Conservation (phyloP, 2,797 vertebrate species). For the Sparidentex hasta region DNA sequence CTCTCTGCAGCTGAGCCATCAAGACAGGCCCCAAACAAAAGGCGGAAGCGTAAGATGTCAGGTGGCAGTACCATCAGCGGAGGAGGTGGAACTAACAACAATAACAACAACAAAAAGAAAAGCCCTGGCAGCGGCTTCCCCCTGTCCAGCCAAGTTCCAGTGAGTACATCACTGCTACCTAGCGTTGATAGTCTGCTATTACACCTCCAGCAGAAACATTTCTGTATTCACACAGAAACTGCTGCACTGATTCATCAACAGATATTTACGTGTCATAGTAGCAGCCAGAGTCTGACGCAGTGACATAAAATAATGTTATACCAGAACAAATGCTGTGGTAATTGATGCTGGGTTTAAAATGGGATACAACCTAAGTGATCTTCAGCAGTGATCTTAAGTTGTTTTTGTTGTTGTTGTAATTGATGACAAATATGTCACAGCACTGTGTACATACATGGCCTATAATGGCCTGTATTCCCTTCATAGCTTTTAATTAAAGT, state of each 20-base stretch:
- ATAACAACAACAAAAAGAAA: slow-evolving; percentile 99
- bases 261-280: not conserved
- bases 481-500: not conserved
- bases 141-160: slow-evolving; percentile 99
- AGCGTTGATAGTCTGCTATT: slow-evolving; percentile 22
- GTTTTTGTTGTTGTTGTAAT: not conserved
- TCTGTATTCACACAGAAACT: not conserved
- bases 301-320: not conserved
- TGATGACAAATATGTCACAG: not conserved
- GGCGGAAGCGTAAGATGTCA: slow-evolving; percentile 99
- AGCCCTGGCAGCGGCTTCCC: slow-evolving; percentile 97
- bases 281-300: not conserved
- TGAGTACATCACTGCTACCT: slow-evolving; percentile 87
- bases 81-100: slow-evolving; percentile 93
- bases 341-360: not conserved
- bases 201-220: slow-evolving; percentile 4
- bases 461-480: not conserved
- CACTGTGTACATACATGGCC: not conserved
- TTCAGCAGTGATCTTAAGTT: not conserved
- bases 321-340: not conserved
- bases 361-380: not conserved
- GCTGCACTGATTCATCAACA: not conserved
- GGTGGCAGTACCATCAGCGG: slow-evolving; percentile 98
- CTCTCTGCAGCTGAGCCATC: slow-evolving; percentile 92
- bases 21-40: slow-evolving; percentile 95